Base-by-base conservation (phyloP, 2,113 vertebrate genomes). In the Harpagus bidentatus region DNA sequence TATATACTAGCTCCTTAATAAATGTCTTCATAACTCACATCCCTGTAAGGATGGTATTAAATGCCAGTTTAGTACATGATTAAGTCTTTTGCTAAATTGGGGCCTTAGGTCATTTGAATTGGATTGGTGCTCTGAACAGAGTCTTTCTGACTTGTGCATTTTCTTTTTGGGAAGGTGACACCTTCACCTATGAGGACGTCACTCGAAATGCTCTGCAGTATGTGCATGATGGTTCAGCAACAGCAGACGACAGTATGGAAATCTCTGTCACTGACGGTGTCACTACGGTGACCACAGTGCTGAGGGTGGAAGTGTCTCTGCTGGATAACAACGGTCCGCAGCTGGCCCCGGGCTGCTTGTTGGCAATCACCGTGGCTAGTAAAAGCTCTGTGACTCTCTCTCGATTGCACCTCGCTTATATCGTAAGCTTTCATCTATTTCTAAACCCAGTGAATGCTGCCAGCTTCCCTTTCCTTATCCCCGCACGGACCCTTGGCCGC, bases 251-350 rank as follows among this genome's bases (percentile, higher is more conserved):
- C 97, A 95, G 97, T 95, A 97, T 99, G 98, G 98, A 98, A 43
- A 97, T 99, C 97, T 98, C 99, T 2, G 99, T 99, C 52, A 99
- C 99, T 2, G 99, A 99, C 0, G 99, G 99, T 4, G 92, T 98
- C 69, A 98, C 98, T 31, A 98, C 98, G 26, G 98, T 98, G 7
- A 98, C 97, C 14, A 95, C 98, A 0, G 95, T 98, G 52, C 98
- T 99, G 96, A 98, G 98, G 87, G 99, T 99, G 84, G 82, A 94
- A 15, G 98, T 99, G 92, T 96, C 98, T 42, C 97, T 82, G 36
- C 79, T 95, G 17, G 97, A 97, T 19, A 97, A 69, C n/a, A 91
- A 52, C 0, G 98, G 98, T 5, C 99, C 99, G 0, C 98, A 56
- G 78, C 97, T 97, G 71, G 99, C 98, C 83, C 98, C 98, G 0